These are phyloP conservation scores for Agonopterix heracliana DNA, from an alignment of 2,888 invertebrate genomes.

Conservation along the genomic window DNA sequence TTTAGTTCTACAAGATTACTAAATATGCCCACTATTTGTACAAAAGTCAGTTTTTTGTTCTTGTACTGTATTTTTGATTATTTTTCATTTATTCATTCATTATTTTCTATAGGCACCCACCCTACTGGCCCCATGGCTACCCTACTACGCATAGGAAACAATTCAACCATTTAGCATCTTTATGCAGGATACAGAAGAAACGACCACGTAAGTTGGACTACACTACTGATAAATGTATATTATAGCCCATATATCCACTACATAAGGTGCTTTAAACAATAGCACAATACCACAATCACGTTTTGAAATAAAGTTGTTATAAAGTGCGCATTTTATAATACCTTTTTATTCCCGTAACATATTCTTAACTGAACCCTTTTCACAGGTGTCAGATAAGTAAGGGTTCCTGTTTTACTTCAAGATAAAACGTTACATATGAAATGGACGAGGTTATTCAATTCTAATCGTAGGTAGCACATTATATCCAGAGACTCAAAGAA, in stretches of 20 bases:
- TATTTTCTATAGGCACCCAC: neutral
- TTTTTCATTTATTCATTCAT: neutral
- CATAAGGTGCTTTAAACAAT: no score
- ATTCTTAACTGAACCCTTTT: neutral
- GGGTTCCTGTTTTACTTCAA: no score
- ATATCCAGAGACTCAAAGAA: no score
- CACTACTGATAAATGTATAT: neutral
- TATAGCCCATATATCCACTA: neutral
- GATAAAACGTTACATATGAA: no score
- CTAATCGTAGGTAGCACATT: no score
- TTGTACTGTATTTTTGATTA: no score
- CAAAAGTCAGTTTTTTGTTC: no score
- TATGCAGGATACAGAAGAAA: constrained; percentile 35
- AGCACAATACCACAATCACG: no score
- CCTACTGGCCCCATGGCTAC: constrained; percentile 26
- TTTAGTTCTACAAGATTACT: no score
- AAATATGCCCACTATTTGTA: no score
- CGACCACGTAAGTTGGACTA: neutral
- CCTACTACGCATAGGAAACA: constrained; percentile 41
- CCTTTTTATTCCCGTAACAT: neutral
- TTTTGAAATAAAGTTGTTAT: constrained; percentile 11
- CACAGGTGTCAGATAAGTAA: constrained; percentile 5
- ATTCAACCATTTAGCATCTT: constrained; percentile 65
- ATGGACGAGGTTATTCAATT: no score
- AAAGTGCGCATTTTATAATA: constrained; percentile 11